Evolutionary conservation across 2,113 vertebrate species (phyloP).

Genomic region (Formicarius rufipectus): DNA sequence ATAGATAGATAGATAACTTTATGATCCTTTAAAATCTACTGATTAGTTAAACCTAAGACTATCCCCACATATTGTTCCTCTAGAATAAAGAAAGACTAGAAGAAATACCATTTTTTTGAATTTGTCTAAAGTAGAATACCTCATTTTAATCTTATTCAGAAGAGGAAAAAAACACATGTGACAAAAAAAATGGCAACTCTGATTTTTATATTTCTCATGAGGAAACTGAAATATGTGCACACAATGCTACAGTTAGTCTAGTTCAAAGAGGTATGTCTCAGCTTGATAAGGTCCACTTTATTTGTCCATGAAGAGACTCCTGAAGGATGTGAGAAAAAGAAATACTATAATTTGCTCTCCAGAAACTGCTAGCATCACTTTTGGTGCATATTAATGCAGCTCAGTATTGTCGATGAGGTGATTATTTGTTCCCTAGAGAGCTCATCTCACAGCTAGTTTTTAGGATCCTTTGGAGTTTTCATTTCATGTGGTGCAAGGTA

Average conservation of each 20-base stretch:
- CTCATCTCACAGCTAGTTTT: conserved; percentile 46
- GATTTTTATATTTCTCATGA: neutral
- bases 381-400: conserved; percentile 58
- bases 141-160: neutral
- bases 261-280: conserved; percentile 32
- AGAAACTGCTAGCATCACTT: conserved; percentile 41
- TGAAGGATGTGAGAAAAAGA: conserved; percentile 30
- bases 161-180: neutral
- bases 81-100: neutral
- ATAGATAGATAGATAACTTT: neutral
- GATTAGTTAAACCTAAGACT: neutral
- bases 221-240: neutral
- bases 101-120: neutral
- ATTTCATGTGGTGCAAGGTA: neutral
- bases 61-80: neutral
- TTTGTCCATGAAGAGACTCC: conserved; percentile 40
- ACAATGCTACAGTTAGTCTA: neutral
- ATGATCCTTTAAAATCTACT: neutral
- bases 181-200: neutral
- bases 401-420: conserved; percentile 63
- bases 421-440: conserved; percentile 68
- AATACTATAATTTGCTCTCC: conserved; percentile 38
- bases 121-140: neutral
- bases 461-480: conserved; percentile 19
- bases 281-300: conserved; percentile 59